Percentiles rank a stretch among this genome's conserved stretches.
phyloP scores from a whole-genome alignment of 2,888 invertebrate species.

The Saturnia pavonia region DNA sequence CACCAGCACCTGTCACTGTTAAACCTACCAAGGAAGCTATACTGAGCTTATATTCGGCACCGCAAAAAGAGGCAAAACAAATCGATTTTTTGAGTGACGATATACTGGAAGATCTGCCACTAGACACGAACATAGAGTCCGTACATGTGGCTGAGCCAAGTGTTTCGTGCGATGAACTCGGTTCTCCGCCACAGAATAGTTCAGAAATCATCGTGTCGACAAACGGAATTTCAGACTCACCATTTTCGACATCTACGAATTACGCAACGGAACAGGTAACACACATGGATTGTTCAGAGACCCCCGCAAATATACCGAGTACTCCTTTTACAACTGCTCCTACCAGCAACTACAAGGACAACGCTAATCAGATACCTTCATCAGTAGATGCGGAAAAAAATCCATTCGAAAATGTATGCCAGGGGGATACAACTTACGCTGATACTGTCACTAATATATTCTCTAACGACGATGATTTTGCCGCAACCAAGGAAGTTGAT shows the following conservation, averaged over 20 bases:
- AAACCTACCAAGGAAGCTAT: constrained; percentile 83
- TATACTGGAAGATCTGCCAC: constrained; percentile 61
- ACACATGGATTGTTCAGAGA: constrained; percentile 69
- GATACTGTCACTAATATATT: constrained; percentile 39
- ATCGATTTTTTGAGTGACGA: constrained; percentile 83
- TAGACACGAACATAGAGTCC: constrained; percentile 28
- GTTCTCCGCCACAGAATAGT: not conserved
- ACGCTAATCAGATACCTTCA: constrained; percentile 37
- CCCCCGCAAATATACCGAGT: constrained; percentile 34
- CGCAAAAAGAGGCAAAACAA: constrained; percentile 69
- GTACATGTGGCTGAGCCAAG: not conserved
- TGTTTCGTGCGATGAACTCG: not conserved
- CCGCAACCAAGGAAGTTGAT: not conserved
- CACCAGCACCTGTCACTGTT: constrained; percentile 73
- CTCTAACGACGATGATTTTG: not conserved
- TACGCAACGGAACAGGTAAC: constrained; percentile 35
- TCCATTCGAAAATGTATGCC: constrained; percentile 58
- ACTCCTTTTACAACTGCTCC: constrained; percentile 55
- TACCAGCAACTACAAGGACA: constrained; percentile 50
- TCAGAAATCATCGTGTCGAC: not conserved
- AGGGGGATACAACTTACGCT: constrained; percentile 29
- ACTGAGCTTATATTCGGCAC: constrained; percentile 79
- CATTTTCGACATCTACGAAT: constrained; percentile 15
- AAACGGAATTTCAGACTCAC: not conserved
- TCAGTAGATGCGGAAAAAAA: constrained; percentile 53